Evolutionary conservation across 2,113 vertebrate species (phyloP), one percentile per base, ranked within the genome.

Genomic region (Plecturocebus donacophilus): DNA sequence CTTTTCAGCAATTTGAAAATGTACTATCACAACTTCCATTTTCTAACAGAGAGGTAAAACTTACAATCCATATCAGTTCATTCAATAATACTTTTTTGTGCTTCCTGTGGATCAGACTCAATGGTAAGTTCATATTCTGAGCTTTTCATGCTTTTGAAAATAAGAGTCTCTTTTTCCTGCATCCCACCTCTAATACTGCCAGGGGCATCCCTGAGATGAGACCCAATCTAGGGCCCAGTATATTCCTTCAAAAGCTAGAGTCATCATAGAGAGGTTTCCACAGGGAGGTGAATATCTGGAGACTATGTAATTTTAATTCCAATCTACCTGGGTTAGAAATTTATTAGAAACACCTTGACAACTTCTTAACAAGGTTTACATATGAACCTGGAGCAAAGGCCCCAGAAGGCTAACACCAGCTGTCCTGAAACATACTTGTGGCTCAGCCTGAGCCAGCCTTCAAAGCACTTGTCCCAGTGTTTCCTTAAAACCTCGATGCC

Each of bases 1-100:
- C 4, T 84, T 70, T 90, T 42, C 35, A 95, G 47, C 12, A 79
- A 32, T 35, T 84, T 87, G 32, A 93, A 97, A 89, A 89, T 66
- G 49, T 92, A 20, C 47, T 64, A 42, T 54, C 66, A 73, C 77
- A 87, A 68, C 9, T 70, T 64, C 45, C 54, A 2, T 82, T 58
- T 94, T 81, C 30, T 91, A 88, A 87, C 52, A 47, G 35, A 92
- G 70, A 89, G 21, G n/a, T 87, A 88, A 73, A 79, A 76, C 7
- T 21, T 71, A 17, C 3, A n/a, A 47, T 86, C 90, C n/a, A 54
- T 66, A 9, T 66, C n/a, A 52, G 12, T 86, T 82, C 19, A 82
- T 56, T 86, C 35, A 61, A 71, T 42, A 80, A 71, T 52, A 27
- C 21, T 90, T 93, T 52, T 64, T 20, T 45, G 16, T 75, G 19